Conservation (phyloP, 2,113 vertebrate genomes). For the Gallinago jamesoni region DNA sequence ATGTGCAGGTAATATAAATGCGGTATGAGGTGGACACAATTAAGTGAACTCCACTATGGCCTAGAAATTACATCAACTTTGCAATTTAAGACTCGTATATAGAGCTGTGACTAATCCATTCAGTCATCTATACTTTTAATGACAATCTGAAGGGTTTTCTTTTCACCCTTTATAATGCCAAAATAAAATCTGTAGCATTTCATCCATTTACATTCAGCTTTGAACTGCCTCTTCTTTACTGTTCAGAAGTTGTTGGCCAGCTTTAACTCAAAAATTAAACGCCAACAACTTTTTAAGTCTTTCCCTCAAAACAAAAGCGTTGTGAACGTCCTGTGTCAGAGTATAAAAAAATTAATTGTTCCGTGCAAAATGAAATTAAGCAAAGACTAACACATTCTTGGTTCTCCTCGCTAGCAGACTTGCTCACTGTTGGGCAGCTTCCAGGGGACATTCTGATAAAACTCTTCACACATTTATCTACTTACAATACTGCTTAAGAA, state of each 20-base stretch:
- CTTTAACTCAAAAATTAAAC: background rate
- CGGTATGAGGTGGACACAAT: background rate
- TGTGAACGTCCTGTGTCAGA: background rate
- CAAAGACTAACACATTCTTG: background rate
- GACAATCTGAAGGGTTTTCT: background rate
- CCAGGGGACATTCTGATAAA: background rate
- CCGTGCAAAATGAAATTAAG: background rate
- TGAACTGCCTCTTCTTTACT: background rate
- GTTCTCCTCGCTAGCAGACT: background rate
- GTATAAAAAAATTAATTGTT: background rate
- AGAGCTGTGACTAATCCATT: background rate
- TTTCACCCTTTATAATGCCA: background rate
- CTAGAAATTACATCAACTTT: background rate
- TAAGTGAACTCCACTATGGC: background rate
- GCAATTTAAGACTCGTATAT: background rate
- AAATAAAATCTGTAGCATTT: background rate
- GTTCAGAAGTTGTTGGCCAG: background rate
- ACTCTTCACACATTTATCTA: background rate
- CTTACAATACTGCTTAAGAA: background rate
- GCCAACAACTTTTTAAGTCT: background rate
- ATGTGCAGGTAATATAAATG: background rate
- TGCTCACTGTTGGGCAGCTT: background rate
- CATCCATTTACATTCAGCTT: background rate
- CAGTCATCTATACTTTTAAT: background rate
- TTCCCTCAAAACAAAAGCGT: background rate